Conservation (phyloP, 2,888 invertebrate species). For the Agrochola lychnidis region DNA sequence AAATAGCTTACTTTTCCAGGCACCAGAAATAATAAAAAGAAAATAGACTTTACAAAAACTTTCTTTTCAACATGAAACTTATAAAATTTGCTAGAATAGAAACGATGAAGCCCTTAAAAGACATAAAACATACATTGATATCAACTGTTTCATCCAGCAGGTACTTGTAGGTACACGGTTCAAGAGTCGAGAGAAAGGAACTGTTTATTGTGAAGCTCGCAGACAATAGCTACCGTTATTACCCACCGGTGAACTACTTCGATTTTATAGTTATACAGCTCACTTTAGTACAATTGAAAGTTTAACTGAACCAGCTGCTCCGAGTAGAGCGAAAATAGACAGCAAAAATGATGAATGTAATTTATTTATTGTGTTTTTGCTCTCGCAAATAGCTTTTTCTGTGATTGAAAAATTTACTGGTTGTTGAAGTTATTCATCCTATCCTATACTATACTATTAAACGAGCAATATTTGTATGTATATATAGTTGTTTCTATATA, state of each 20-base stretch:
- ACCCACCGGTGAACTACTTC: conserved; percentile 20
- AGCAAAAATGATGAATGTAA: background rate
- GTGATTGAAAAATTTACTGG: background rate
- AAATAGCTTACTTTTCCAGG: background rate
- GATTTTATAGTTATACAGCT: conserved; percentile 25
- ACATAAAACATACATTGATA: conserved; percentile 10
- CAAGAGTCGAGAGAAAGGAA: conserved; percentile 39
- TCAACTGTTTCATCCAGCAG: conserved; percentile 4
- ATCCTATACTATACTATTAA: too few species aligned
- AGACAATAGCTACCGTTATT: conserved; percentile 38
- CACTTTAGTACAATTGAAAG: conserved; percentile 27
- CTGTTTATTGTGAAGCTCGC: conserved; percentile 30
- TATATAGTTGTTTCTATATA: too few species aligned
- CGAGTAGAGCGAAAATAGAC: background rate
- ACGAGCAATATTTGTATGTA: too few species aligned
- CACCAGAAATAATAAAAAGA: background rate
- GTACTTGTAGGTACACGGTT: background rate
- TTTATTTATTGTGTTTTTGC: background rate
- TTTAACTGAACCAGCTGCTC: conserved; percentile 19
- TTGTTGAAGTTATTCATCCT: background rate
- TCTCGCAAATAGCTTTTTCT: background rate
- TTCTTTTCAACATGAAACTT: background rate
- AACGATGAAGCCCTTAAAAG: background rate
- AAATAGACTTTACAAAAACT: background rate
- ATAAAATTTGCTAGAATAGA: conserved; percentile 1